A percentile compares a stretch with the other conserved stretches of the same genome.
These are phyloP conservation scores for Drosophila paucipuncta DNA, from an alignment of 2,888 invertebrate genomes.

Conservation along the genomic window DNA sequence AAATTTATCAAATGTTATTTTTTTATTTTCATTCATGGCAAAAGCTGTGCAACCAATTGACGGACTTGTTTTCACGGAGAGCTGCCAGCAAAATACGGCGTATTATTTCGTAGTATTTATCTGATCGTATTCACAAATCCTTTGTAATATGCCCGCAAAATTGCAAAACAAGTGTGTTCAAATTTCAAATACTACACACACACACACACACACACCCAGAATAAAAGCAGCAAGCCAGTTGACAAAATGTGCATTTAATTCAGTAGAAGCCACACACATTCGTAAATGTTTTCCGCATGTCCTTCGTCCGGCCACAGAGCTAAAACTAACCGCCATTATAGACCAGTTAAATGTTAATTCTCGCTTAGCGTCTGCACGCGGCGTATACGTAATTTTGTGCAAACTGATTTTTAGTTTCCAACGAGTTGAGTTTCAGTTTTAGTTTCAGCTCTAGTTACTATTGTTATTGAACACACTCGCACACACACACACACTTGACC, in stretches of 20 bases:
- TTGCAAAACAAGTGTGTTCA: constrained; percentile 31
- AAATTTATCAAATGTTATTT: neutral
- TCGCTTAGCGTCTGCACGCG: constrained; percentile 62
- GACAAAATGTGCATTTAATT: constrained; percentile 38
- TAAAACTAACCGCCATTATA: constrained; percentile 56
- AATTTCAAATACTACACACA: constrained; percentile 14
- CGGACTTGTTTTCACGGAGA: neutral
- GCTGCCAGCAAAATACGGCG: neutral
- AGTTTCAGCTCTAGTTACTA: constrained; percentile 31
- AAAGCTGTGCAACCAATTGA: neutral
- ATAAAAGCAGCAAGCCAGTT: constrained; percentile 34
- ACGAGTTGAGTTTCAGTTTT: constrained; percentile 43
- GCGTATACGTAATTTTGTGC: constrained; percentile 71
- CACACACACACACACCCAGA: constrained; percentile 6
- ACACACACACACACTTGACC: constrained; percentile 44
- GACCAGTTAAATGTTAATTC: constrained; percentile 73
- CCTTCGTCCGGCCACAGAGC: constrained; percentile 7
- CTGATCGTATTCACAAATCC: constrained; percentile 41
- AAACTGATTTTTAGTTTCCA: constrained; percentile 76
- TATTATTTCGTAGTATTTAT: constrained; percentile 25
- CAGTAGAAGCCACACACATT: constrained; percentile 9
- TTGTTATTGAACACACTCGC: constrained; percentile 24
- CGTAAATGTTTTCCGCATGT: neutral
- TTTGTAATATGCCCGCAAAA: constrained; percentile 49
- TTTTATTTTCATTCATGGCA: neutral